Conservation (phyloP, 2,797 vertebrate species). For the Scolopax rusticola region DNA sequence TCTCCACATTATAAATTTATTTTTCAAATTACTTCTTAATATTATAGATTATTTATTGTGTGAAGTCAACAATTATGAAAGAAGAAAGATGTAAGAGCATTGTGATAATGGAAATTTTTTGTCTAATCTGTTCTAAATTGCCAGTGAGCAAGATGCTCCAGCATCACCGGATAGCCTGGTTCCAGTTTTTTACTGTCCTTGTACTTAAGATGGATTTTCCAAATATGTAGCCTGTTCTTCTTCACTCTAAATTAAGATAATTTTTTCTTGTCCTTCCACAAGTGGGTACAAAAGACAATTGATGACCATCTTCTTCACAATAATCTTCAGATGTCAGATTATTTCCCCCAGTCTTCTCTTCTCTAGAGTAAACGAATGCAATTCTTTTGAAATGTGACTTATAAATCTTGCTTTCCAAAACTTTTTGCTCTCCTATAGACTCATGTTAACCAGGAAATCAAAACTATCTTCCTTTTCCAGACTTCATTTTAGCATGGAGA, state of each 20-base stretch:
- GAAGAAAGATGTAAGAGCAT: neutral
- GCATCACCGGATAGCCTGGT: neutral
- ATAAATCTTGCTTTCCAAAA: neutral
- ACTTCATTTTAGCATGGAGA: neutral
- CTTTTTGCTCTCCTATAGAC: neutral
- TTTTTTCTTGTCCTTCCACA: neutral
- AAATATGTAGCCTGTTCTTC: neutral
- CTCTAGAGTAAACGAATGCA: neutral
- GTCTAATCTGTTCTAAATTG: neutral
- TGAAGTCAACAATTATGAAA: neutral
- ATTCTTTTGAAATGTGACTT: neutral
- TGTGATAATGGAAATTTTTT: neutral
- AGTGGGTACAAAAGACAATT: neutral
- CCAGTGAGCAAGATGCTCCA: neutral
- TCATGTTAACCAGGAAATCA: neutral
- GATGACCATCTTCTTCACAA: neutral
- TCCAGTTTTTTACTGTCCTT: neutral
- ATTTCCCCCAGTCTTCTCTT: neutral
- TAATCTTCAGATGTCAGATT: neutral
- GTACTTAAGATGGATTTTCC: neutral
- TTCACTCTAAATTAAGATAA: neutral
- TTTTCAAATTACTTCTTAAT: neutral
- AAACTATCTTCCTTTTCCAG: neutral
- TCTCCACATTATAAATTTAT: neutral
- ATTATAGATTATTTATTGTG: neutral